phyloP scores from a whole-genome alignment of 2,888 invertebrate genomes.

The Eupithecia tripunctaria region DNA sequence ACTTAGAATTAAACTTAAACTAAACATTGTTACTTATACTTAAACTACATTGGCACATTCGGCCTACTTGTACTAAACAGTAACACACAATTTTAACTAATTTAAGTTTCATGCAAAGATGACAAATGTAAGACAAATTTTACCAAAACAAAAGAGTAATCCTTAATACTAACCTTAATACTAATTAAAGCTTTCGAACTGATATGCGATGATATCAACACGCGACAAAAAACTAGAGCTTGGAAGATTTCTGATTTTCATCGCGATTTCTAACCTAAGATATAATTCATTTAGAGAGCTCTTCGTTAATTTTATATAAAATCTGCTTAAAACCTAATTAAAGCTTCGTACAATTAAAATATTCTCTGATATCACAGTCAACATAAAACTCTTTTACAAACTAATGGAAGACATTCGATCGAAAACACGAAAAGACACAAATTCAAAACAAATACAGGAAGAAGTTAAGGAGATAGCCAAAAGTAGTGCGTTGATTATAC shows the following conservation, averaged over 20 bases:
- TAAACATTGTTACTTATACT: slow-evolving; percentile 47
- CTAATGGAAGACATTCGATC: slow-evolving; percentile 79
- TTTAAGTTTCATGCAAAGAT: slow-evolving; percentile 33
- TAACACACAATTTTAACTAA: slow-evolving; percentile 44
- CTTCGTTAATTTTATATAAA: slow-evolving; percentile 36
- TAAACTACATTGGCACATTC: slow-evolving; percentile 74
- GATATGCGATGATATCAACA: slow-evolving; percentile 38
- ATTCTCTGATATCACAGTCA: slow-evolving; percentile 73
- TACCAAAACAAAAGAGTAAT: slow-evolving; percentile 32
- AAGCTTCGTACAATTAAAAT: slow-evolving; percentile 68
- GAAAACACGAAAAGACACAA: slow-evolving; percentile 51
- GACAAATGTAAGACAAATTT: slow-evolving; percentile 30
- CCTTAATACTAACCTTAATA: slow-evolving; percentile 33
- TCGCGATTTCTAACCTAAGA: slow-evolving; percentile 27
- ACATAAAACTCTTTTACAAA: slow-evolving; percentile 58
- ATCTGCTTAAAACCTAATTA: slow-evolving; percentile 63
- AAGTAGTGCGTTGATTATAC: slow-evolving; percentile 76
- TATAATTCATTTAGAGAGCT: slow-evolving; percentile 47
- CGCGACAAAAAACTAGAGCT: slow-evolving; percentile 15
- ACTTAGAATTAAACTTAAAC: slow-evolving; percentile 43
- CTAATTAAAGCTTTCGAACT: slow-evolving; percentile 44
- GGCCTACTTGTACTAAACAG: slow-evolving; percentile 65
- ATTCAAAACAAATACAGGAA: slow-evolving; percentile 45
- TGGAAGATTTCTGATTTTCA: slow-evolving; percentile 20
- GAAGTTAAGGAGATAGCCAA: slow-evolving; percentile 65